A percentile compares a stretch with the other conserved stretches of the same genome.
These are phyloP conservation scores for Darevskia nairensis DNA, from an alignment of 2,797 vertebrate species.

Conservation along the genomic window DNA sequence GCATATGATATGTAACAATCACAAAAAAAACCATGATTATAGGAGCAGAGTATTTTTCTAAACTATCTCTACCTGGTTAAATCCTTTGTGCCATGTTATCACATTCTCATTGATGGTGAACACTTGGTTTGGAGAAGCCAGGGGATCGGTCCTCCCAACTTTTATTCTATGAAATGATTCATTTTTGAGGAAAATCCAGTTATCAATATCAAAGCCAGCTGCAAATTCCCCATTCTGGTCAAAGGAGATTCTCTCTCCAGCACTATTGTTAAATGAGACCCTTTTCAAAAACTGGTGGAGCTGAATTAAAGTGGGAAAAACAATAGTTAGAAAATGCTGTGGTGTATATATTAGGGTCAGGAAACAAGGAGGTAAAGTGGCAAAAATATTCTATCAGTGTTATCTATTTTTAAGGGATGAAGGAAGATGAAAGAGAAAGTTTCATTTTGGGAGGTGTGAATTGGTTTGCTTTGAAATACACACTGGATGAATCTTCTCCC, in stretches of 20 bases:
- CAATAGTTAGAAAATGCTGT: no score
- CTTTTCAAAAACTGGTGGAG: neutral
- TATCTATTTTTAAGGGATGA: no score
- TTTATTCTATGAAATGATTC: neutral
- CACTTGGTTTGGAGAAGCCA: neutral
- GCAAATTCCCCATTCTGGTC: neutral
- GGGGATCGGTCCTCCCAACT: neutral
- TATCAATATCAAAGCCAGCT: neutral
- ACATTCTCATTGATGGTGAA: neutral
- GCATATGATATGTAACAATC: neutral
- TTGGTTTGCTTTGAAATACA: neutral
- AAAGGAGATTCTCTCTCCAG: neutral
- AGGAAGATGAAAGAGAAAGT: no score
- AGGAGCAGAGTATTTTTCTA: neutral
- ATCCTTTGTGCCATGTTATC: neutral
- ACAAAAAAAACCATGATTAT: neutral
- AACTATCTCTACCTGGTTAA: conserved; percentile 2
- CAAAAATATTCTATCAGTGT: no score
- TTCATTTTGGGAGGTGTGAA: neutral
- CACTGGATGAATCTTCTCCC: neutral
- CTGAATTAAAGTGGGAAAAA: neutral
- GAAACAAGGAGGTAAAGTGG: no score
- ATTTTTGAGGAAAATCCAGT: neutral
- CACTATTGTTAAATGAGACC: conserved; percentile 11
- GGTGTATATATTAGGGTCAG: no score